Base-by-base conservation (phyloP, 2,113 vertebrate species). In the Nansenia antarctica region DNA sequence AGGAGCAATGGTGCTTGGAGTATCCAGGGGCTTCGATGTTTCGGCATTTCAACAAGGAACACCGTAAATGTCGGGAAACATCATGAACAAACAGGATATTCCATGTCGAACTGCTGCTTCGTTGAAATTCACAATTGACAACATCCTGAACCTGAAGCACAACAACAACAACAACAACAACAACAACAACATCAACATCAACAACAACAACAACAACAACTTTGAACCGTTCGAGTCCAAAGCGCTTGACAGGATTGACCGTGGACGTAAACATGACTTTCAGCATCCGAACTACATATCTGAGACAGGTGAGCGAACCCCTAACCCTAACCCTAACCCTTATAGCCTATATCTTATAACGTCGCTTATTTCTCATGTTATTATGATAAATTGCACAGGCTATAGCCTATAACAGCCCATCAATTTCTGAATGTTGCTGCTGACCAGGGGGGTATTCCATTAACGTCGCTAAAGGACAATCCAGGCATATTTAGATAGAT, bases 71-170 rank as follows among this genome's bases (percentile, higher is more conserved):
- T 76, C 82, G 30, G 82, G 79, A 82, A 91, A 70, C 20, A 91
- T 92, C 20, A 91, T 92, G 92, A 91, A 84, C 81, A 88, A 90
- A 77, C 87, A 80, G 81, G 88, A 82, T 11, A 69, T 80, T 30
- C 72, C 88, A 62, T 70, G 81, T 26, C 86, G 89, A 69, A 80
- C 85, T 67, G 77, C 87, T 53, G 77, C 87, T 53, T 87, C 89
- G 61, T 67, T 92, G 62, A 91, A 88, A 6, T 93, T 93, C 80
- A 92, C 92, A 34, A 93, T 93, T 9, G 92, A 93, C 74, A 87
- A 75, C 70, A 93, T 93, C 72, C 88, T 93, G 4, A 91, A 92
- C 80, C 75, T 91, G 60, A 89, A 84, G 74, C 79, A 82, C 62
- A 79, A 67, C 69, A 15, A 37, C 30, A 55, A 55, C 18, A 76